Conservation (phyloP, 2,888 invertebrate genomes). For the Dryomyza anilis region DNA sequence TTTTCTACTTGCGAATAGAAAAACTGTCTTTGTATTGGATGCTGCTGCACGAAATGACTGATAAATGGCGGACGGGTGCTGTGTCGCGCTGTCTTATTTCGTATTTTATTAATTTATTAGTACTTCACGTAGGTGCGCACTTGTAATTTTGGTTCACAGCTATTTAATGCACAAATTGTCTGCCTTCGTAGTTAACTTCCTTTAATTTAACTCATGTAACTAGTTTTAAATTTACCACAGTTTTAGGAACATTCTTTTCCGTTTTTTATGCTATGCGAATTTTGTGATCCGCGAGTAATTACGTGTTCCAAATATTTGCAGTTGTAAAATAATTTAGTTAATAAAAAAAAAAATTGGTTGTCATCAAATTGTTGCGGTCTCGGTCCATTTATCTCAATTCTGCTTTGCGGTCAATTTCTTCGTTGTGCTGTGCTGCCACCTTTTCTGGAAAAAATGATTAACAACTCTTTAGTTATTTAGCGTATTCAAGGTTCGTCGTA, state of each 20-base stretch:
- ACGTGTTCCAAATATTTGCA: slow-evolving; percentile 22
- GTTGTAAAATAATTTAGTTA: slow-evolving; percentile 21
- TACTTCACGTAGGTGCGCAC: slow-evolving; percentile 9
- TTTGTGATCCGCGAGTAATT: slow-evolving; percentile 14
- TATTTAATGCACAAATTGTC: too few species aligned
- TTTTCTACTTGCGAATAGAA: slow-evolving; percentile 1
- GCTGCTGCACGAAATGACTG: not conserved
- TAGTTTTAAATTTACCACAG: slow-evolving; percentile 21
- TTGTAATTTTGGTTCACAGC: not conserved
- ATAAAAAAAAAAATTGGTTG: slow-evolving; percentile 15
- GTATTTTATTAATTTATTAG: slow-evolving; percentile 12
- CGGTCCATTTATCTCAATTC: too few species aligned
- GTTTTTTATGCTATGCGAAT: not conserved
- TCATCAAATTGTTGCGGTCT: not conserved
- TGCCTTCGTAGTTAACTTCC: too few species aligned
- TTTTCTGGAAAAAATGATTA: too few species aligned
- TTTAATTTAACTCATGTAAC: not conserved
- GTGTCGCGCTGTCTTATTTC: not conserved
- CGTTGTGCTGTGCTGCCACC: too few species aligned
- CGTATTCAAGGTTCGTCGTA: too few species aligned
- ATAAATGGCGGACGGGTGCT: slow-evolving; percentile 13
- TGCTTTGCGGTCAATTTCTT: too few species aligned
- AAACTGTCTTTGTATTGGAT: not conserved
- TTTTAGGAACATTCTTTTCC: slow-evolving; percentile 10
- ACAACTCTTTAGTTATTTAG: too few species aligned